Percentiles rank a stretch among this genome's conserved stretches.
phyloP scores from a whole-genome alignment of 2,113 vertebrate genomes.

The Nothobranchius kuhntae region DNA sequence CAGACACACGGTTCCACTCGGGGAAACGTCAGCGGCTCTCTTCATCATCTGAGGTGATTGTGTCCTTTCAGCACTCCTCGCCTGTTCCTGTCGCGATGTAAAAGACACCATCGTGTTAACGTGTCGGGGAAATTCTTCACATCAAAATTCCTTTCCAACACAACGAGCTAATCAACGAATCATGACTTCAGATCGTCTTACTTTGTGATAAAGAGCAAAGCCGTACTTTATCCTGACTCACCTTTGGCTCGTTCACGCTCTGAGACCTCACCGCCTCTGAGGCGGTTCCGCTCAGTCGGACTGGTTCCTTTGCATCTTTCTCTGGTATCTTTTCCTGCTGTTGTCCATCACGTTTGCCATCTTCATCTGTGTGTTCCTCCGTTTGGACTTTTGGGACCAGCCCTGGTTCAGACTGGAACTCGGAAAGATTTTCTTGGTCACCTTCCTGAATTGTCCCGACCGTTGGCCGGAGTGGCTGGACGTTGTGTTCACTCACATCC shows the following conservation, averaged over 20 bases:
- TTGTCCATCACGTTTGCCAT: background rate
- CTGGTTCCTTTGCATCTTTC: background rate
- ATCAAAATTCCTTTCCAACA: too few relatives aligned
- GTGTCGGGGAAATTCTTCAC: too few relatives aligned
- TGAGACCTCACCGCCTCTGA: background rate
- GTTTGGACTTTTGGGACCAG: background rate
- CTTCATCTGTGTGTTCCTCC: background rate
- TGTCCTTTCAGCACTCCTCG: background rate
- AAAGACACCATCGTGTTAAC: background rate
- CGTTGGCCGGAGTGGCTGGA: background rate
- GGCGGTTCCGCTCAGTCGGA: background rate
- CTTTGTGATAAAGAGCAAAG: background rate
- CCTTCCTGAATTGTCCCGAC: background rate
- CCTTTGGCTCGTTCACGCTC: background rate
- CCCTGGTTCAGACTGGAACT: background rate
- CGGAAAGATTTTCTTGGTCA: background rate
- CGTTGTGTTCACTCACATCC: background rate
- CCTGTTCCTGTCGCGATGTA: conserved; percentile 3
- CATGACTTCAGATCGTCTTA: too few relatives aligned
- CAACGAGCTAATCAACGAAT: too few relatives aligned
- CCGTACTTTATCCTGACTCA: background rate
- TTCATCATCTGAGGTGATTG: background rate
- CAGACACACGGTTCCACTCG: background rate
- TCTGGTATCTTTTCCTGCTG: background rate
- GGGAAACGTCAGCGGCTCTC: background rate